Percentiles rank a stretch among this genome's conserved stretches.
These are phyloP conservation scores for Falco punctatus DNA, from an alignment of 2,113 vertebrate genomes.

Conservation along the genomic window DNA sequence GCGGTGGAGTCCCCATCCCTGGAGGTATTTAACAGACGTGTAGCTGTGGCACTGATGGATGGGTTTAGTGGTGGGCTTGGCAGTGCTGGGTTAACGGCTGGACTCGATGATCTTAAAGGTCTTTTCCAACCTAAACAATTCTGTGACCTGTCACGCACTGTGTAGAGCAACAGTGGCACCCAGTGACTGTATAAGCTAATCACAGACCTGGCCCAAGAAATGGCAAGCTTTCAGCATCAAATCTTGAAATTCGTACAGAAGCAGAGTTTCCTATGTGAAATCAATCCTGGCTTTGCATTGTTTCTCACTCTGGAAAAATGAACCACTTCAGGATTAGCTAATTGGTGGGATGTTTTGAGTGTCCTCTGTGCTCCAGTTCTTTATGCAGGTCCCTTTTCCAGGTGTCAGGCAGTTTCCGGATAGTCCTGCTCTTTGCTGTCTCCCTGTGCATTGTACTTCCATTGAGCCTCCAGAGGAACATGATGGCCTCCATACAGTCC, in stretches of 20 bases:
- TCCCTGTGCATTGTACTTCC: slow-evolving; percentile 94
- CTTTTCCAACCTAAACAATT: neutral
- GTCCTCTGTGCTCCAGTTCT: neutral
- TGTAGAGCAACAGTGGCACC: slow-evolving; percentile 67
- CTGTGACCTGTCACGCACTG: neutral
- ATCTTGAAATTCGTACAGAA: neutral
- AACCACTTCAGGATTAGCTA: fast-evolving
- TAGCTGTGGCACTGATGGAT: neutral
- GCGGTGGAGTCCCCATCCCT: no score
- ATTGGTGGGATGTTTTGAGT: neutral
- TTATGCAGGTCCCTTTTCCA: slow-evolving; percentile 25
- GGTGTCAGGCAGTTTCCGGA: slow-evolving; percentile 85
- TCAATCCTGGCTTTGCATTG: neutral
- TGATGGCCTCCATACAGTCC: slow-evolving; percentile 98
- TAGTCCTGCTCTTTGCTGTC: slow-evolving; percentile 86
- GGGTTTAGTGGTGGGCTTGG: no score
- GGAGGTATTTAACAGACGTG: neutral
- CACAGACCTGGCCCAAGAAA: neutral
- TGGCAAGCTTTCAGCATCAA: neutral
- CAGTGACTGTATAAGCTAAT: slow-evolving; percentile 45
- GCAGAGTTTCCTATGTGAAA: neutral
- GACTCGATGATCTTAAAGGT: neutral
- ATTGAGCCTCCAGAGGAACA: slow-evolving; percentile 95
- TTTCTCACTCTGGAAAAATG: neutral
- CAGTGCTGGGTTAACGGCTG: no score